These are phyloP conservation scores for Alloplasta piceator DNA, from an alignment of 2,888 invertebrate species.

Conservation along the genomic window DNA sequence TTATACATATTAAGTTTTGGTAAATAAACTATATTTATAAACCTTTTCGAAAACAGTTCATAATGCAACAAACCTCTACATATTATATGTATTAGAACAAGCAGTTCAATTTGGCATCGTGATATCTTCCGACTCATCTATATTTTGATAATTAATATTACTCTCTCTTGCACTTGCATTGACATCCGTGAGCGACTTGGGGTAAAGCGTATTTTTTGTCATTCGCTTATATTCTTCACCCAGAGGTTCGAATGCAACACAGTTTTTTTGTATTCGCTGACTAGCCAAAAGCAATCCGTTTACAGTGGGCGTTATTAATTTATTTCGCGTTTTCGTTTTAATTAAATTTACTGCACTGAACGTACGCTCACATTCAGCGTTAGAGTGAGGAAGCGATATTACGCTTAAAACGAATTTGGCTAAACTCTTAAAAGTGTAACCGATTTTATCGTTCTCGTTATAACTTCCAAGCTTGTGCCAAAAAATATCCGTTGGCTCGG, in stretches of 20 bases:
- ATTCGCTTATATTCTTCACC: slow-evolving; percentile 27
- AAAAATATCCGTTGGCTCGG: slow-evolving; percentile 34
- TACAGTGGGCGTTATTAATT: slow-evolving; percentile 26
- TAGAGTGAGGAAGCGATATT: slow-evolving; percentile 59
- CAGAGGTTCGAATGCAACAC: slow-evolving; percentile 21
- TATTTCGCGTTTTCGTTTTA: slow-evolving; percentile 49
- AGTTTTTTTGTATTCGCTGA: slow-evolving; percentile 29
- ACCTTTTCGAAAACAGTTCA: slow-evolving; percentile 34
- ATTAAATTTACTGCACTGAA: slow-evolving; percentile 53
- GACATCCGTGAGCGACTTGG: no score
- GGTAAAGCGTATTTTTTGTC: slow-evolving; percentile 17
- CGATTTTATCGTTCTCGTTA: slow-evolving; percentile 22
- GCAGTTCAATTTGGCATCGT: slow-evolving; percentile 15
- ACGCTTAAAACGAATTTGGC: slow-evolving; percentile 35
- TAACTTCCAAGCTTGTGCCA: slow-evolving; percentile 35
- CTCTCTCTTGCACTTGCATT: no score
- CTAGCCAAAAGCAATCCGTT: slow-evolving; percentile 27
- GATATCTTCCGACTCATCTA: neutral
- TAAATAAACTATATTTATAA: no score
- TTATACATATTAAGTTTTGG: no score
- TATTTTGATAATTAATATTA: no score
- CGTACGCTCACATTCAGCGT: slow-evolving; percentile 54
- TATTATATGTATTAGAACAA: slow-evolving; percentile 12
- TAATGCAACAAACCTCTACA: slow-evolving; percentile 29
- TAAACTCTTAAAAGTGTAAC: slow-evolving; percentile 40